Base-by-base conservation (phyloP, 92 coral and sea anemone genomes). In the Phenganax stokvisi region DNA sequence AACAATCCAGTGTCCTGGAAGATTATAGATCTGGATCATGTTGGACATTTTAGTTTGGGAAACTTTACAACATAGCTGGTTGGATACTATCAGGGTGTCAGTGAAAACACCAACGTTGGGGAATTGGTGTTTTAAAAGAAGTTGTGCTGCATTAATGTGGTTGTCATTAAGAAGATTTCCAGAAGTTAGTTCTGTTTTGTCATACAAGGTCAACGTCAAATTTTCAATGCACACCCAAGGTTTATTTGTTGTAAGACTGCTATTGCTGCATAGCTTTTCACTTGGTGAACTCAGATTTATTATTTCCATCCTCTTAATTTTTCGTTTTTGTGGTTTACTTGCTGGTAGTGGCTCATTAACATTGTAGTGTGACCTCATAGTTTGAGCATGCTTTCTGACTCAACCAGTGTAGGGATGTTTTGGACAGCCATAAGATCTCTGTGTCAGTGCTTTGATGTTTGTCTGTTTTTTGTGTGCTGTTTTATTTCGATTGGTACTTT, bases 341-440 rank as follows among this genome's bases (percentile, higher is more conserved):
- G 53, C 15, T 12, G 73, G 17, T 9, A 68, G 73, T 68, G 73
- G 54, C 73, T 29, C 73, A 68, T 68, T 53, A 6, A 68, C 53
- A 30, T 68, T 68, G 73, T 7, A 66, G 72, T 66, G 25, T 66
- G 28, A 30, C 53, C 15, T 68, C 73, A 68, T 68, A 10, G 47
- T 30, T 68, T 68, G 53, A 30, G 73, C 53, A 68, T 68, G 73
- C 73, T 68, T 68, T 53, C 73, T 53, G 29, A 60, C 58, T 30
- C 84, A 31, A 28, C 84, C 77, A 16, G 63, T 68, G 58, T 51
- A 27, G 52, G 76, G 84, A 29, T 80, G 84, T 80, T 66, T 80
- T 51, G 65, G 55, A 16, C 84, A 76, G 63, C 84, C 84, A 68
- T 67, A 81, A 9, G 20, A 27, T 81, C 77, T 81, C 25, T 61